Evolutionary conservation across 2,113 vertebrate genomes (phyloP), one percentile per base, ranked within the genome.

Genomic region (Albula goreensis): DNA sequence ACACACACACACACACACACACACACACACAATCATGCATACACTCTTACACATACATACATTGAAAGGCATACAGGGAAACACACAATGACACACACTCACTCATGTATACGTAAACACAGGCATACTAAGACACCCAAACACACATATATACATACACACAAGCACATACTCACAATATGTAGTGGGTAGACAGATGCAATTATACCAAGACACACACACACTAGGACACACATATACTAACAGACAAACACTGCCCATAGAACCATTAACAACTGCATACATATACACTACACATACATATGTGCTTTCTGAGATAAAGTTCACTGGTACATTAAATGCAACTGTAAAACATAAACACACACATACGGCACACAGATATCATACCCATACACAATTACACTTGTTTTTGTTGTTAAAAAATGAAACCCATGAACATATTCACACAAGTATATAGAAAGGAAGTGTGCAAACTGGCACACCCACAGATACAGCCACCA

Each of bases 81-180:
- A 53, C 19, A 19, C n/a, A 49, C 57, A 66, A 31, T 41, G 80
- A 60, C 12, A 81, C 50, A 25, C 60, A 13, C 66, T n/a, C 84
- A 85, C 70, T 82, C 85, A 50, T 66, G 78, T 78, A 80, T 66
- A 78, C 56, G 77, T 66, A 82, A 15, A 8, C 78, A 80, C 53
- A 66, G 17, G 11, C 86, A n/a, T 52, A 66, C 50, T 19, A 84
- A 83, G 77, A 83, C 81, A 60, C 31, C 80, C 53, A 80, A 31
- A 79, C 25, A 80, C 78, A 80, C 6, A 81, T 51, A 57, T 60
- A 81, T 15, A 70, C 12, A 31, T 13, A 17, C 78, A 83, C 81
- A 56, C 77, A 63, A 17, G 49, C 5, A 63, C 9, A 78, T 5
- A 77, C 8, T 70, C 0, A 31, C 77, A 79, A 79, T 41, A 41